Conservation (phyloP, 1,140 invertebrate species). For the Drosophila novamexicana region DNA sequence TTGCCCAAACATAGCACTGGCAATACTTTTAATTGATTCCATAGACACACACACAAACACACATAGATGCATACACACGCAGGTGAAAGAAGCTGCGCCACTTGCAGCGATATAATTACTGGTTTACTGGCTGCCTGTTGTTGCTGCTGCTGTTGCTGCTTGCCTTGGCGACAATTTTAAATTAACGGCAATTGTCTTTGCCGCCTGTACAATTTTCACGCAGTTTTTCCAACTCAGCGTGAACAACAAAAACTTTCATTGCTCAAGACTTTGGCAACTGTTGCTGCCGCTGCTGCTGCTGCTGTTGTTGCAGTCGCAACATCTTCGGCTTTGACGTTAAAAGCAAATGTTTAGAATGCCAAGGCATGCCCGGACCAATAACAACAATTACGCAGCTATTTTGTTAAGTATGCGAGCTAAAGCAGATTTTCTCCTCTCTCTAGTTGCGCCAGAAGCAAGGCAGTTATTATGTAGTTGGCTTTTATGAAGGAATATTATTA, state of each 20-base stretch:
- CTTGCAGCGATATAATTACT: conserved; percentile 71
- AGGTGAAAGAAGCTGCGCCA: conserved; percentile 80
- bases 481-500: not conserved
- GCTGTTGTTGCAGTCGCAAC: conserved; percentile 4
- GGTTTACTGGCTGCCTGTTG: conserved; percentile 52
- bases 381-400: conserved; percentile 48
- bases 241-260: conserved; percentile 74
- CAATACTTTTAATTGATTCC: conserved; percentile 82
- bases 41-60: conserved; percentile 47
- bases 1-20: conserved; percentile 74
- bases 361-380: conserved; percentile 15
- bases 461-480: conserved; percentile 7
- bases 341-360: conserved; percentile 37
- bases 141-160: conserved; percentile 35
- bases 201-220: conserved; percentile 77
- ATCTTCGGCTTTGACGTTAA: conserved; percentile 10
- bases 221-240: conserved; percentile 61
- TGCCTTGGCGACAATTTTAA: conserved; percentile 76
- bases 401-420: conserved; percentile 4
- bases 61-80: conserved; percentile 29
- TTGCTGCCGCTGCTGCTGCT: conserved; percentile 6
- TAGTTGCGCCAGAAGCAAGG: not conserved
- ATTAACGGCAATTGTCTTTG: conserved; percentile 80
- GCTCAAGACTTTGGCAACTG: conserved; percentile 13
- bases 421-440: conserved; percentile 11